These are phyloP conservation scores for Acanthaster planci DNA, from an alignment of 35 echinoderm and acorn worm species.

Conservation along the genomic window DNA sequence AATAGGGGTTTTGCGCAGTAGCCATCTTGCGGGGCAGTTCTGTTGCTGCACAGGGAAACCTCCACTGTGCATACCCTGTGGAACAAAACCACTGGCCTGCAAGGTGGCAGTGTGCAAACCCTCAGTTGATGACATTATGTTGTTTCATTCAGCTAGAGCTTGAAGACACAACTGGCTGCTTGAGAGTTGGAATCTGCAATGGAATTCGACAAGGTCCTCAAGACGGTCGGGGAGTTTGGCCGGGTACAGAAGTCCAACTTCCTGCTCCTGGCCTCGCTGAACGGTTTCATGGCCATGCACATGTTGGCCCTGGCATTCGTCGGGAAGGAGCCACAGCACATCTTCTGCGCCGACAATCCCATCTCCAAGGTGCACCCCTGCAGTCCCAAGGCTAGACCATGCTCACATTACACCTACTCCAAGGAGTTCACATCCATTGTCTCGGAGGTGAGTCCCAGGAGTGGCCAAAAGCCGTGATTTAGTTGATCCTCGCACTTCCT, in stretches of 20 bases:
- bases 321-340: constrained; percentile 20
- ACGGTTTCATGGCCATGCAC: constrained; percentile 32
- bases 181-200: not conserved
- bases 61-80: too few species aligned
- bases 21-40: too few species aligned
- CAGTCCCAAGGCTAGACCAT: constrained; percentile 18
- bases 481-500: too few species aligned
- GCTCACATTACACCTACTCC: constrained; percentile 48
- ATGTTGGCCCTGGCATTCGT: constrained; percentile 57
- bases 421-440: constrained; percentile 67
- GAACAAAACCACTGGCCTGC: too few species aligned
- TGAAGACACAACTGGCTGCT: too few species aligned
- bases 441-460: constrained; percentile 35
- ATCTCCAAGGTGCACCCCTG: not conserved
- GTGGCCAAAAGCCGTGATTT: not conserved
- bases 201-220: constrained; percentile 52
- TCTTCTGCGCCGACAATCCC: constrained; percentile 7
- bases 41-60: too few species aligned
- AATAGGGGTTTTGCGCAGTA: too few species aligned
- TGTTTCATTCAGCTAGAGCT: too few species aligned
- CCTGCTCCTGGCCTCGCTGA: constrained; percentile 3
- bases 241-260: constrained; percentile 39
- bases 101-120: too few species aligned
- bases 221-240: constrained; percentile 61
- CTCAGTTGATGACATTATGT: too few species aligned